Conservation (phyloP, 2,797 vertebrate genomes). For the Epinephelus coioides region DNA sequence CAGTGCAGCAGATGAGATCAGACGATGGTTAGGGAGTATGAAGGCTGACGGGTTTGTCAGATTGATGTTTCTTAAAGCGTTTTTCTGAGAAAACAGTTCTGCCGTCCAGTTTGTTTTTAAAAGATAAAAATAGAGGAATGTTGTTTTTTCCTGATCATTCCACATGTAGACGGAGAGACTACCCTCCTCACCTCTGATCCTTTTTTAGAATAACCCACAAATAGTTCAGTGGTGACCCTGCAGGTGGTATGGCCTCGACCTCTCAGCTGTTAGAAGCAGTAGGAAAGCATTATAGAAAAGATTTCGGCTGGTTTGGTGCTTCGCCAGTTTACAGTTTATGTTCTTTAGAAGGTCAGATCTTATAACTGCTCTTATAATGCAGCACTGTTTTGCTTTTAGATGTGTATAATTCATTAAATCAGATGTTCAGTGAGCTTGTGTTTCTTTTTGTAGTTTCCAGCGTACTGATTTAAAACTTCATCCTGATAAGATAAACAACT, state of each 20-base stretch:
- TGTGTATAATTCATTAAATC: not conserved
- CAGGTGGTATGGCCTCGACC: constrained; percentile 25
- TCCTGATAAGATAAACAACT: not conserved
- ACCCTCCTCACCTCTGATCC: constrained; percentile 20
- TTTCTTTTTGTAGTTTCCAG: not conserved
- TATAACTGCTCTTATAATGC: not conserved
- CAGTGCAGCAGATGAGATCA: constrained; percentile 38
- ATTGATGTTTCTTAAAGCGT: constrained; percentile 34
- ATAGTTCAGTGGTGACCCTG: constrained; percentile 12
- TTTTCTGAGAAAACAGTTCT: constrained; percentile 31
- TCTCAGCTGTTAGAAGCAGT: constrained; percentile 14
- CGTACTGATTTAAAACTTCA: not conserved
- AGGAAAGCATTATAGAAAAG: constrained; percentile 10
- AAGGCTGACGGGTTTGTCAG: constrained; percentile 43
- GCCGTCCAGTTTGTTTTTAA: constrained; percentile 54
- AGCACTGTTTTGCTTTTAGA: not conserved
- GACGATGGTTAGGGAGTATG: constrained; percentile 23
- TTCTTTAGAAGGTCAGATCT: not conserved
- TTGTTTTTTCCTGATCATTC: constrained; percentile 34
- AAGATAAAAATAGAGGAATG: constrained; percentile 60
- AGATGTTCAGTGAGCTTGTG: not conserved
- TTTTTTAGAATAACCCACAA: constrained; percentile 17
- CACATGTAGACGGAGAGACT: constrained; percentile 5
- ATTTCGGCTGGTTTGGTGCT: not conserved
- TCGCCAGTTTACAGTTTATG: not conserved